Evolutionary conservation across 2,888 invertebrate genomes (phyloP).

Genomic region (Lutraria lutraria): DNA sequence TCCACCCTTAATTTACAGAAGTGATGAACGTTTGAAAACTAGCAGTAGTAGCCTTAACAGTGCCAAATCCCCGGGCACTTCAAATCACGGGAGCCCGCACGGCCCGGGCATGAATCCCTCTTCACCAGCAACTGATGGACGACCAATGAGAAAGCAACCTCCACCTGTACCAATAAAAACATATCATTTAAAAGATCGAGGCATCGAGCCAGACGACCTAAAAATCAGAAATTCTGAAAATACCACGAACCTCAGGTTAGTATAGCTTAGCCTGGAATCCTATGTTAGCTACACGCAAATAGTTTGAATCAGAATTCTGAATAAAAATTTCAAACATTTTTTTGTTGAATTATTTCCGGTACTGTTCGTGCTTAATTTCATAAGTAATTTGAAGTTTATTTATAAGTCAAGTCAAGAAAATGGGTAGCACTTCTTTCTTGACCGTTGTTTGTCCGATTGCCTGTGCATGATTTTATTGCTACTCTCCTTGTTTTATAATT

Average conservation of each 20-base stretch:
- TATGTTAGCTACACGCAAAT: not conserved
- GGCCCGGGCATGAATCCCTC: conserved; percentile 48
- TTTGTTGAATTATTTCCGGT: too few relatives aligned
- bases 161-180: conserved; percentile 83
- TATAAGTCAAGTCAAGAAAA: too few relatives aligned
- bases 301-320: not conserved
- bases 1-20: conserved; percentile 43
- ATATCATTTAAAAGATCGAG: conserved; percentile 80
- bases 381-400: too few relatives aligned
- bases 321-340: not conserved
- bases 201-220: conserved; percentile 80
- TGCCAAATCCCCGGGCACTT: conserved; percentile 15
- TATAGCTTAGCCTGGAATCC: not conserved
- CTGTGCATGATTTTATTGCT: too few relatives aligned
- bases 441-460: too few relatives aligned
- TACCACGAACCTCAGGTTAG: conserved; percentile 66
- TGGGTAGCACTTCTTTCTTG: too few relatives aligned
- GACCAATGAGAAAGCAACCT: conserved; percentile 75
- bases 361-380: too few relatives aligned
- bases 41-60: conserved; percentile 42
- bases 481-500: too few relatives aligned
- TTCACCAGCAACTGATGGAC: conserved; percentile 33
- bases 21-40: conserved; percentile 51
- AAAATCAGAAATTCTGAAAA: conserved; percentile 83
- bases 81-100: conserved; percentile 34